These are phyloP conservation scores for Chiroxiphia lanceolata DNA, from an alignment of 2,797 vertebrate genomes.

Conservation along the genomic window DNA sequence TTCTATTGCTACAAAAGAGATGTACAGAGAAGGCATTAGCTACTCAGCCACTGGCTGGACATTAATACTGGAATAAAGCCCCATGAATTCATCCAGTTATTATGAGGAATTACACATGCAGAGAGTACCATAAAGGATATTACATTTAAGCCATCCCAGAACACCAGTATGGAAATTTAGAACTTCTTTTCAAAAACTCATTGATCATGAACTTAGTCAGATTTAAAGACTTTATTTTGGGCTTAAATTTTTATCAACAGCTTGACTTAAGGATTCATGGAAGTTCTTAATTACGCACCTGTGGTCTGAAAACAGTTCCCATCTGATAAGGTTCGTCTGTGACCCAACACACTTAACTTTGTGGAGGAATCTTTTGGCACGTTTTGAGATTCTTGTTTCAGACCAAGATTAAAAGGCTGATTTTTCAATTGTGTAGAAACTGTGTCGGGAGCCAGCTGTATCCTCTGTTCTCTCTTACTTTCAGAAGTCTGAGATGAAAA, in stretches of 20 bases:
- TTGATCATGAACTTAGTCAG: background rate
- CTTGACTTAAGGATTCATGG: background rate
- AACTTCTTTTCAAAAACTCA: background rate
- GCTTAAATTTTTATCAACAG: background rate
- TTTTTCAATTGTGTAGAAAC: background rate
- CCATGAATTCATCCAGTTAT: background rate
- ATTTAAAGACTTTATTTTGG: background rate
- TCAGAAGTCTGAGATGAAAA: background rate
- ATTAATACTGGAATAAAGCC: background rate
- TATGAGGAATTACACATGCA: background rate
- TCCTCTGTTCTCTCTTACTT: background rate
- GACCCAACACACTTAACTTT: background rate
- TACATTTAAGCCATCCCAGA: background rate
- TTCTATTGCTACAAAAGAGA: background rate
- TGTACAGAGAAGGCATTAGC: background rate
- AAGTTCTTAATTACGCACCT: conserved; percentile 53
- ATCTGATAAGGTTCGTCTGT: conserved; percentile 60
- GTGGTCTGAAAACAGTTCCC: conserved; percentile 43
- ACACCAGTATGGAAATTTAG: background rate
- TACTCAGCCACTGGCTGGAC: background rate
- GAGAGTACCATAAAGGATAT: background rate
- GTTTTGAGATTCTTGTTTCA: background rate
- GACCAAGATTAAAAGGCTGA: background rate
- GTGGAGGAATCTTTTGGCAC: background rate
- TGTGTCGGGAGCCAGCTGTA: background rate